These are phyloP conservation scores for Chaetodon trifasciatus DNA, from an alignment of 2,797 vertebrate genomes.

Conservation along the genomic window DNA sequence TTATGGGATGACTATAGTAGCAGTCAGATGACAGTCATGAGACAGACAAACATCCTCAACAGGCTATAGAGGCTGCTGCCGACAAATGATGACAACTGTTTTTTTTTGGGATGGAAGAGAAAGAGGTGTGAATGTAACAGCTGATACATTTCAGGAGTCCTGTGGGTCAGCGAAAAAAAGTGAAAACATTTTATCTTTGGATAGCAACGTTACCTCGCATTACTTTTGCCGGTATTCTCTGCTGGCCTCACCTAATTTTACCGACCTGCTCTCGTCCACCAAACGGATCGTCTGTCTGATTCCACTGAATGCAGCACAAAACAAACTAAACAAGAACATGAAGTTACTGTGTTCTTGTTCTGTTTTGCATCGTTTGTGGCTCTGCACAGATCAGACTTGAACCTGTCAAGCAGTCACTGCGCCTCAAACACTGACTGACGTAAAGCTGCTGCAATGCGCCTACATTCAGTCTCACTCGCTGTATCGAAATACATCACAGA, in stretches of 20 bases:
- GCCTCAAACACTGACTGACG: slow-evolving; percentile 44
- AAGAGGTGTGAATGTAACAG: no score
- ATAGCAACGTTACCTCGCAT: no score
- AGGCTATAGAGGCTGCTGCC: background rate
- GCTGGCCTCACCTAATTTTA: no score
- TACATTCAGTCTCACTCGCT: slow-evolving; percentile 8
- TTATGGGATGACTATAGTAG: background rate
- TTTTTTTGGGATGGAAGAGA: background rate
- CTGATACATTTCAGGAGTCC: no score
- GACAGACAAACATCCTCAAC: slow-evolving; percentile 3
- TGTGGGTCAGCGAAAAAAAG: no score
- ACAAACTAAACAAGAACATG: background rate
- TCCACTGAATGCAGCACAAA: no score
- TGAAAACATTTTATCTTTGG: no score
- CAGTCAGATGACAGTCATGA: background rate
- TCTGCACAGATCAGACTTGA: slow-evolving; percentile 19
- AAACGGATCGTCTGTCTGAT: no score
- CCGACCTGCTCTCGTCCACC: no score
- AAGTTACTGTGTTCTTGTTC: background rate
- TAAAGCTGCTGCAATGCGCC: slow-evolving; percentile 60
- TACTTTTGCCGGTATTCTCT: no score
- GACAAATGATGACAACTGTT: background rate
- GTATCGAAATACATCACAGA: slow-evolving; percentile 31
- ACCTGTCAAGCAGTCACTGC: slow-evolving; percentile 21
- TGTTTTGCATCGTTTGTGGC: slow-evolving; percentile 1